Conservation (phyloP, 2,113 vertebrate species). For the Festucalex cinctus region DNA sequence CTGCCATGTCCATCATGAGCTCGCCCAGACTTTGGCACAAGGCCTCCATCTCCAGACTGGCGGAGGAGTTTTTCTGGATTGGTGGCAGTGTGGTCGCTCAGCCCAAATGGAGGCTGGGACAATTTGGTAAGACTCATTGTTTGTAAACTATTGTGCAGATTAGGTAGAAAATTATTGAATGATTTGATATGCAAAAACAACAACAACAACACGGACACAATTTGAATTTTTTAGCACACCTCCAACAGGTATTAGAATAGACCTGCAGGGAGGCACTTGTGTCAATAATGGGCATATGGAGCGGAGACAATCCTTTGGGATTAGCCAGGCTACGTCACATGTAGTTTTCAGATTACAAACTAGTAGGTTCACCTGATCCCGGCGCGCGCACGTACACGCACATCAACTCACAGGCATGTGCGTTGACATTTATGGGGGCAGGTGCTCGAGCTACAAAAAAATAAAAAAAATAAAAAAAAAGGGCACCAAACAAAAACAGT, state of each 20-base stretch:
- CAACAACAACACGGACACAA: too few species aligned
- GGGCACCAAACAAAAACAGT: too few species aligned
- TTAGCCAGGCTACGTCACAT: constrained; percentile 65
- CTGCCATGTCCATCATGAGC: constrained; percentile 58
- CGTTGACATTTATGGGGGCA: too few species aligned
- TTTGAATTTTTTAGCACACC: neutral
- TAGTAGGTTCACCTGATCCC: constrained; percentile 45
- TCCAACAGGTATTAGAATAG: neutral
- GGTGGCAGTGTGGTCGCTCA: constrained; percentile 81
- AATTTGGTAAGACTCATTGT: constrained; percentile 77
- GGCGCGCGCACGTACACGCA: constrained; percentile 6
- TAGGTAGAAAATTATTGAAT: neutral
- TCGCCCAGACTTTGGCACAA: constrained; percentile 73
- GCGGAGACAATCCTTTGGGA: constrained; percentile 69
- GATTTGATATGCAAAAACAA: neutral
- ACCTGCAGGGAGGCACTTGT: constrained; percentile 26
- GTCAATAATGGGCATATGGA: constrained; percentile 70
- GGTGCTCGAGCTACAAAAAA: too few species aligned
- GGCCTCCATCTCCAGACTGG: constrained; percentile 77
- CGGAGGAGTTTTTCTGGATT: constrained; percentile 89
- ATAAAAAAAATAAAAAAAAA: too few species aligned
- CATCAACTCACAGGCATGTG: neutral
- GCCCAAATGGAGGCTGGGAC: constrained; percentile 79
- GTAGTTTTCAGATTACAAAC: constrained; percentile 61
- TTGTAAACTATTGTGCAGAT: neutral